Base-by-base conservation (phyloP, 2,113 vertebrate genomes). In the Pseudorectes ferrugineus region DNA sequence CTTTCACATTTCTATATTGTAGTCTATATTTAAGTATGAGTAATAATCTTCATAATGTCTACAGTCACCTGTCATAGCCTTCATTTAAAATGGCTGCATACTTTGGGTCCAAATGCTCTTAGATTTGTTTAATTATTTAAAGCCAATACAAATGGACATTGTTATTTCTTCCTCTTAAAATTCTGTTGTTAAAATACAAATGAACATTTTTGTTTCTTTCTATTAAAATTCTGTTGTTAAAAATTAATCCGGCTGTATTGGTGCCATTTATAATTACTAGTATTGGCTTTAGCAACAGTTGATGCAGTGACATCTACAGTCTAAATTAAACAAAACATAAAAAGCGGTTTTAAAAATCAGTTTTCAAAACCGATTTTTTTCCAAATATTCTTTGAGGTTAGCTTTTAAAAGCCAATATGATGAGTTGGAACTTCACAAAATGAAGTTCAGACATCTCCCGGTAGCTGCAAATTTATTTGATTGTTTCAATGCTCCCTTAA, bases 401-500 rank as follows among this genome's bases (percentile, higher is more conserved):
- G 45, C 14, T 68, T 94, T 62, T 68, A 63, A 73, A 94, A 43
- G 14, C 2, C 35, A 78, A 5, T 59, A 35, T 46, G 46, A 68
- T 87, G 55, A 85, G 23, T 16, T 84, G 80, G 38, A 84, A 35
- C 73, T 93, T 93, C 17, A 36, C 61, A 83, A 95, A 92, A 91
- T 86, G 28, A 89, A 85, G 35, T 75, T 94, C 54, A 88, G 85
- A 36, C 29, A n/a, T 81, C 28, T 24, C 23, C 16, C 0, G 7
- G 17, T n/a, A 95, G 31, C 63, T 92, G 38, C 62, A 89, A 85
- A 81, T 94, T 94, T 85, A 85, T 94, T 79, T 85, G 48, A 66
- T 58, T 87, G 21, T 54, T 85, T 49, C 13, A n/a, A 92, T 76
- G 65, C 20, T 88, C 9, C 28, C 6, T 54, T 93, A 96, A 95